phyloP scores from a whole-genome alignment of 2,113 vertebrate genomes.

The Eira barbara region DNA sequence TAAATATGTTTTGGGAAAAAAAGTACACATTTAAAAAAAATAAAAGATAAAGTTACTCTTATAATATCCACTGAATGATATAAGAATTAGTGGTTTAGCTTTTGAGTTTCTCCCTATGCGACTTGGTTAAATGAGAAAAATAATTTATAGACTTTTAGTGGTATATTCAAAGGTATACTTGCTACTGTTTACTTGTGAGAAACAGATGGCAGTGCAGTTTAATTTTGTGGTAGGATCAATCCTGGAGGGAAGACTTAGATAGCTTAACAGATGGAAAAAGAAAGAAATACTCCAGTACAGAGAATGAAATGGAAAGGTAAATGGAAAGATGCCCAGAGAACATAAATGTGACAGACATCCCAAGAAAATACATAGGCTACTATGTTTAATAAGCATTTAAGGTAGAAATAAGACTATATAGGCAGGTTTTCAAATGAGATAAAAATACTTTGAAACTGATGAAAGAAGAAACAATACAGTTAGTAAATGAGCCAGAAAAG shows the following conservation, averaged over 20 bases:
- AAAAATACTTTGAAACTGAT: neutral
- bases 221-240: neutral
- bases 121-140: neutral
- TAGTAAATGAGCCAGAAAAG: neutral
- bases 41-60: neutral
- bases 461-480: neutral
- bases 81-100: neutral
- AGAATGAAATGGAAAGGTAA: neutral
- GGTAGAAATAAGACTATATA: neutral
- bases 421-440: neutral
- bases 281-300: neutral
- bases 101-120: neutral
- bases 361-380: neutral
- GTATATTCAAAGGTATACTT: neutral
- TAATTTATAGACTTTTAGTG: neutral
- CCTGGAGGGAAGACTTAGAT: neutral
- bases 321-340: conserved; percentile 27
- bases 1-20: neutral
- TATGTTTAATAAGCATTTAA: neutral
- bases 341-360: neutral
- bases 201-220: conserved; percentile 8
- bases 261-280: neutral
- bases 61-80: neutral
- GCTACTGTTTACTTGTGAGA: neutral
- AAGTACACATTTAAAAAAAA: neutral